phyloP scores from a whole-genome alignment of 2,888 invertebrate genomes.

The Protonemura montana region DNA sequence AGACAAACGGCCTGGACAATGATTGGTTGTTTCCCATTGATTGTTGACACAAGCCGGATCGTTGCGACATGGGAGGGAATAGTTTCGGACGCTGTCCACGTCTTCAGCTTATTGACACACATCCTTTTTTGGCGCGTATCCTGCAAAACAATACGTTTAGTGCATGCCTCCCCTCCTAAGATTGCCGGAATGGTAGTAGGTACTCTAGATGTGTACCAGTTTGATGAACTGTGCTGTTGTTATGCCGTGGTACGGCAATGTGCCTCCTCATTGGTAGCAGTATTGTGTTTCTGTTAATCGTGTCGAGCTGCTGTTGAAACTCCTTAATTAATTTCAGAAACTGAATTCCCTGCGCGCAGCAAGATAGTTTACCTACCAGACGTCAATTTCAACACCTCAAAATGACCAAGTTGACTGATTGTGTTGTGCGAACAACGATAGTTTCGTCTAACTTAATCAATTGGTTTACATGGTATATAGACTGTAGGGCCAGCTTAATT shows the following conservation, averaged over 20 bases:
- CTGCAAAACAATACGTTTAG: neutral
- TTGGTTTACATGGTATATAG: neutral
- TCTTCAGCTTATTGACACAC: neutral
- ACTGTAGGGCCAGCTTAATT: neutral
- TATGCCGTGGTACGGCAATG: neutral
- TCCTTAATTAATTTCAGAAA: neutral
- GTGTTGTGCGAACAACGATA: neutral
- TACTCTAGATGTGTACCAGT: neutral
- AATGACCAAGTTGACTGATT: neutral
- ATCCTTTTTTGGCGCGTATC: neutral
- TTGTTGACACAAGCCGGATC: neutral
- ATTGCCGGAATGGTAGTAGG: neutral
- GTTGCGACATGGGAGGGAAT: neutral
- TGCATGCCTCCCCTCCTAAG: too few relatives aligned
- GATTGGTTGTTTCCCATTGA: neutral
- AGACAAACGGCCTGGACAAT: neutral
- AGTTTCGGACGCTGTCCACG: neutral
- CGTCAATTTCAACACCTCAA: constrained; percentile 12
- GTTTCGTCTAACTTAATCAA: neutral
- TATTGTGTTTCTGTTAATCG: neutral
- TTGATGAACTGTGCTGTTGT: neutral
- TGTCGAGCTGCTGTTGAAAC: neutral
- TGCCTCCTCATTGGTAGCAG: neutral
- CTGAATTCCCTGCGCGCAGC: neutral
- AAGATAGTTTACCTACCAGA: neutral